Percentiles rank a stretch among this genome's conserved stretches.
Evolutionary conservation across 1,140 invertebrate species (phyloP).

Genomic region (Brachionus rubens): DNA sequence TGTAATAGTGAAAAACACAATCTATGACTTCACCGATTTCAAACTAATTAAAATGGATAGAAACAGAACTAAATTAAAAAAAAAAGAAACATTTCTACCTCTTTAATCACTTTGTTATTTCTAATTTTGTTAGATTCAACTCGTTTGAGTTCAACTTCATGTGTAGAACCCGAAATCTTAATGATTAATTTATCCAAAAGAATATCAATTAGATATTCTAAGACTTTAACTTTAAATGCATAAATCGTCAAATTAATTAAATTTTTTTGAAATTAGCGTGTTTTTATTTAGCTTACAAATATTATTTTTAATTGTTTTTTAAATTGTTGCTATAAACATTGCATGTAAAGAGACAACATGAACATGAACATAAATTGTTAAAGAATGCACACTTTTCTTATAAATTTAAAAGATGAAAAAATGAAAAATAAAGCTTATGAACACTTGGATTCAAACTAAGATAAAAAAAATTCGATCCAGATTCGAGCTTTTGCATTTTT

Average conservation of each 20-base stretch:
- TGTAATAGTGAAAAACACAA: background rate
- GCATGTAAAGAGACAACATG: no score
- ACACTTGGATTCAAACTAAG: no score
- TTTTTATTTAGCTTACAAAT: no score
- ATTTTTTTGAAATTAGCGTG: no score
- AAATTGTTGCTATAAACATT: no score
- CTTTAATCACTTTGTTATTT: slow-evolving; percentile 2
- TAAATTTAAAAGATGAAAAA: no score
- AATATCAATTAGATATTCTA: background rate
- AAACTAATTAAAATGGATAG: slow-evolving; percentile 6
- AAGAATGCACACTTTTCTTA: no score
- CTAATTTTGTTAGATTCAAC: background rate
- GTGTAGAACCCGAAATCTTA: background rate
- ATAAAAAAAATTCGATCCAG: no score
- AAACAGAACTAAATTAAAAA: background rate
- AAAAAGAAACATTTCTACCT: background rate
- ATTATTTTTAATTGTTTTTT: no score
- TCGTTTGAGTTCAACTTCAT: background rate
- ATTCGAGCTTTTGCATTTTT: no score
- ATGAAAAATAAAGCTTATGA: no score
- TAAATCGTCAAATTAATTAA: background rate
- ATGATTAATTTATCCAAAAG: background rate
- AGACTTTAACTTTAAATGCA: slow-evolving; percentile 12
- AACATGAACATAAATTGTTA: no score
- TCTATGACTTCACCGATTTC: slow-evolving; percentile 8